These are phyloP conservation scores for Aix galericulata DNA, from an alignment of 2,113 vertebrate species.

Conservation along the genomic window DNA sequence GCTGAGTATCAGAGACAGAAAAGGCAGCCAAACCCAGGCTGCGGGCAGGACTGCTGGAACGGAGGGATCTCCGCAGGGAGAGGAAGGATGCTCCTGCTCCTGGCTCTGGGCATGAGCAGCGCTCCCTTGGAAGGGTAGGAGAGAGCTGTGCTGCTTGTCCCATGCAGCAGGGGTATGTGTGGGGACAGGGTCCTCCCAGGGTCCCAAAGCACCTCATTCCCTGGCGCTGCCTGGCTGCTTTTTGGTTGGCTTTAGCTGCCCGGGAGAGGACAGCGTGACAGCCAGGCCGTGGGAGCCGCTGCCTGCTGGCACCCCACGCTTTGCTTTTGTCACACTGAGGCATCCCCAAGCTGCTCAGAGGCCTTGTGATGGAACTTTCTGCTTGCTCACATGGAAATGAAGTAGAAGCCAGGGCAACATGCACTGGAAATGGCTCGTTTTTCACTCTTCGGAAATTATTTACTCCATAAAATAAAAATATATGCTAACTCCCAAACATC, in stretches of 20 bases:
- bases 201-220: background rate
- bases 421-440: background rate
- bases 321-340: constrained; percentile 46
- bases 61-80: background rate
- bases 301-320: constrained; percentile 12
- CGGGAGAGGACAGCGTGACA: background rate
- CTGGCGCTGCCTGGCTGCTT: background rate
- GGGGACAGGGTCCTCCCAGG: background rate
- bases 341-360: constrained; percentile 32
- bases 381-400: constrained; percentile 42
- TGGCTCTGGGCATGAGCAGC: background rate
- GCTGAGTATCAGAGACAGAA: background rate
- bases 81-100: background rate
- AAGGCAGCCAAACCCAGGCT: background rate
- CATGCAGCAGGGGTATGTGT: background rate
- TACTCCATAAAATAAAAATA: background rate
- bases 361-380: background rate
- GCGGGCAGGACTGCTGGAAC: background rate
- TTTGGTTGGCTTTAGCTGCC: background rate
- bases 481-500: background rate
- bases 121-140: background rate
- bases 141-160: background rate
- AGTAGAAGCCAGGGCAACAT: constrained; percentile 11
- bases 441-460: background rate
- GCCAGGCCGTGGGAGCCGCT: background rate